Evolutionary conservation across 2,888 invertebrate genomes (phyloP).

Genomic region (Metellina segmentata): DNA sequence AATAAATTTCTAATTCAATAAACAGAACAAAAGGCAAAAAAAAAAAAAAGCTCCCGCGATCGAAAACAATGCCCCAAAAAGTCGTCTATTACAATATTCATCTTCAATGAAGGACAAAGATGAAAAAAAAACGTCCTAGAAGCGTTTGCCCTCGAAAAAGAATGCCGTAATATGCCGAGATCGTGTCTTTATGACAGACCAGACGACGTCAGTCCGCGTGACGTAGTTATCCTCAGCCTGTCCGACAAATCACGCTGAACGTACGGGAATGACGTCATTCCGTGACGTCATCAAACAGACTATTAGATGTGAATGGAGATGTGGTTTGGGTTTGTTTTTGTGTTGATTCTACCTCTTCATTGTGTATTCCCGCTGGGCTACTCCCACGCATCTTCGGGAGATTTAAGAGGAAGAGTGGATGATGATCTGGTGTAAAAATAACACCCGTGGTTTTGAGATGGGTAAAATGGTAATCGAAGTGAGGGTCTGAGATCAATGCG

Average conservation of each 20-base stretch:
- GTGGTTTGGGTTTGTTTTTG: neutral
- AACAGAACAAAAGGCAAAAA: constrained; percentile 19
- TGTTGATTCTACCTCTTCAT: neutral
- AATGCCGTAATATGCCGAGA: too few relatives aligned
- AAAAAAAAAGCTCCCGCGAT: neutral
- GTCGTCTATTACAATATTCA: neutral
- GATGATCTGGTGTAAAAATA: neutral
- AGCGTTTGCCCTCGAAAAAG: neutral
- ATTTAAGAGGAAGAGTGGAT: neutral
- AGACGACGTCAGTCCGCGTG: constrained; percentile 21
- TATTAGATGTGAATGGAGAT: neutral
- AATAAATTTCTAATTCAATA: constrained; percentile 22
- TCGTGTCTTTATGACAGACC: neutral
- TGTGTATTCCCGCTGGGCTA: neutral
- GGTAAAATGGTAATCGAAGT: neutral
- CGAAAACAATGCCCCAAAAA: constrained; percentile 15
- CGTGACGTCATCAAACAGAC: neutral
- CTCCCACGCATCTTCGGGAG: neutral
- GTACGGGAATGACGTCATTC: constrained; percentile 23
- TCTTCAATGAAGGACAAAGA: neutral
- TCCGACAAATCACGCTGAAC: constrained; percentile 20
- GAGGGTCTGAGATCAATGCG: neutral
- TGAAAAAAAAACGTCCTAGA: neutral
- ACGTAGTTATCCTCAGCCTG: neutral
- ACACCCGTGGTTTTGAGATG: neutral